Evolutionary conservation across 2,113 vertebrate genomes (phyloP).

Genomic region (Etheostoma spectabile): DNA sequence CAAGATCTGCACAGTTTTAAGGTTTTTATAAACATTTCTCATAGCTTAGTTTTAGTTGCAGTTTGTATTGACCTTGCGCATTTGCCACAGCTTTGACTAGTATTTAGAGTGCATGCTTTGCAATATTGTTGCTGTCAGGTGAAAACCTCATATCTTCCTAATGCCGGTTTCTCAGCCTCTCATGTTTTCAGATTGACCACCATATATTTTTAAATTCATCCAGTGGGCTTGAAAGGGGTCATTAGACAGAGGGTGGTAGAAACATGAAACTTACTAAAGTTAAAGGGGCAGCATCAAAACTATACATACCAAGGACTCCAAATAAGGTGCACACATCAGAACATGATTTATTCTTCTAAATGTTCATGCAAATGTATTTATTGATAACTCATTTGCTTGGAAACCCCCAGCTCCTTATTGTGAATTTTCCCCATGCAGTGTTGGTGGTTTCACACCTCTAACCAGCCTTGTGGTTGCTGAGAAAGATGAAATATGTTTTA

Average conservation of each 20-base stretch:
- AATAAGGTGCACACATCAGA: not conserved
- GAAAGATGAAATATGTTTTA: constrained; percentile 24
- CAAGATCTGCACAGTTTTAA: not conserved
- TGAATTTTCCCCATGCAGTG: constrained; percentile 60
- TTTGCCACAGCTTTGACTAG: constrained; percentile 19
- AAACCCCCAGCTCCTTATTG: constrained; percentile 59
- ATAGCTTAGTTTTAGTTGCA: not conserved
- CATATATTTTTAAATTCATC: constrained; percentile 11
- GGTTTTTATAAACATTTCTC: constrained; percentile 20
- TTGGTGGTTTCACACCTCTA: constrained; percentile 74
- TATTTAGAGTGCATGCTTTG: constrained; percentile 10
- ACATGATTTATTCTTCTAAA: not conserved
- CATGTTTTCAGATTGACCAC: constrained; percentile 12
- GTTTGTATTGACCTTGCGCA: constrained; percentile 23
- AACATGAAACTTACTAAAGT: constrained; percentile 14
- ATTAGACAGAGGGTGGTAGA: constrained; percentile 19
- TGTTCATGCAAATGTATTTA: constrained; percentile 26
- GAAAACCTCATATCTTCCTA: constrained; percentile 29
- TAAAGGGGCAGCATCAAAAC: not conserved
- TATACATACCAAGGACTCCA: not conserved
- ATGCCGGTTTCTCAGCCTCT: constrained; percentile 12
- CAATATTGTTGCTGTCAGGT: constrained; percentile 32
- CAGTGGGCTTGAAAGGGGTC: constrained; percentile 19
- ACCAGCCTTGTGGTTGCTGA: constrained; percentile 56
- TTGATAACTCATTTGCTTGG: constrained; percentile 53